A percentile compares a stretch with the other conserved stretches of the same genome.
phyloP scores from a whole-genome alignment of 2,888 invertebrate species.

The Petrophora chlorosata region DNA sequence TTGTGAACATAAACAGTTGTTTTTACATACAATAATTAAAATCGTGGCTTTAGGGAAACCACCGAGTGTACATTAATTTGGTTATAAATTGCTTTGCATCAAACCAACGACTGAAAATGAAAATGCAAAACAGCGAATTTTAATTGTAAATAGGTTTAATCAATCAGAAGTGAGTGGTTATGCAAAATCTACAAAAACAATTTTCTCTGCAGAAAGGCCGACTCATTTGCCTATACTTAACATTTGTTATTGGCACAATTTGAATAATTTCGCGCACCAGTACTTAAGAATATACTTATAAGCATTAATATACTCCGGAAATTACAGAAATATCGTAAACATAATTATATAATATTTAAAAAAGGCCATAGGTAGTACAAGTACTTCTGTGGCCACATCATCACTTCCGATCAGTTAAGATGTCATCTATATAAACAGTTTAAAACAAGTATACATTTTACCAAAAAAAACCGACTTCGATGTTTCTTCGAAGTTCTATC shows the following conservation, averaged over 20 bases:
- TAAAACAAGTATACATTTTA: too few relatives aligned
- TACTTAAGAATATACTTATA: too few relatives aligned
- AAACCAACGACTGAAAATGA: constrained; percentile 15
- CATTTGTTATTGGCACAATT: constrained; percentile 12
- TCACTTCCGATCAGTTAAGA: too few relatives aligned
- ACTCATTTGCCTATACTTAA: constrained; percentile 18
- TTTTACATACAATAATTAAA: constrained; percentile 13
- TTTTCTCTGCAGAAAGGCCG: constrained; percentile 20
- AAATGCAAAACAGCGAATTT: constrained; percentile 31
- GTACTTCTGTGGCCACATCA: too few relatives aligned
- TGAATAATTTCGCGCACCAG: constrained; percentile 9
- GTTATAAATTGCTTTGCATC: constrained; percentile 19
- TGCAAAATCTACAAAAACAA: constrained; percentile 29
- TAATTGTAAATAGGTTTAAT: constrained; percentile 35
- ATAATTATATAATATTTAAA: too few relatives aligned
- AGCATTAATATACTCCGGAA: too few relatives aligned
- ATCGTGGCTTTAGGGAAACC: constrained; percentile 6
- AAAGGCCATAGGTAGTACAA: too few relatives aligned
- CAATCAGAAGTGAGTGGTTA: constrained; percentile 29
- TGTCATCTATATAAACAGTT: too few relatives aligned
- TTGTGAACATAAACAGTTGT: too few relatives aligned
- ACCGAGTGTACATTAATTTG: constrained; percentile 19
- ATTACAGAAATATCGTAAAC: too few relatives aligned
- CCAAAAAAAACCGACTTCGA: too few relatives aligned
- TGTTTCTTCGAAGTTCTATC: too few relatives aligned